Evolutionary conservation across 1,140 invertebrate genomes (phyloP), one percentile per base, ranked within the genome.

Genomic region (Condylostylus longicornis): DNA sequence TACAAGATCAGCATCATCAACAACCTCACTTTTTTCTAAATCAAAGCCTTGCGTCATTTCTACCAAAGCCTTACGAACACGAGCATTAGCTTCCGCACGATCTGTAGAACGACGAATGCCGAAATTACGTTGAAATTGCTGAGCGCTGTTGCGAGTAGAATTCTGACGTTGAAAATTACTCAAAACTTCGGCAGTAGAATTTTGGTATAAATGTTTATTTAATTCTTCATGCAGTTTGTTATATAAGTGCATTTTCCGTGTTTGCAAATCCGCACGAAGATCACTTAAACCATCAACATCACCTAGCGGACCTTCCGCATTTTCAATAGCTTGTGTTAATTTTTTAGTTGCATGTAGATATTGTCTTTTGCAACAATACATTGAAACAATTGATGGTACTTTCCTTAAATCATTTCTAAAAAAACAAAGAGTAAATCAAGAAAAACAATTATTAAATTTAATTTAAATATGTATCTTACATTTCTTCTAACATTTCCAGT

Each of bases 291-390:
- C 88, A 47, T 86, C 82, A 1, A 90, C 82, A 31, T 73, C 76
- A 34, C 77, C 71, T 28, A 93, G 61, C 33, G 69, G 73, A 15
- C 74, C 78, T 50, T 78, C 72, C 12, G 82, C 71, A 19, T 75
- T 72, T 14, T 70, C 62, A 3, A 79, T 55, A 2, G 79, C 75
- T 32, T 71, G 70, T 5, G 82, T 79, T 33, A 93, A 62, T 2
- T 82, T 68, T 49, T 82, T 72, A 30, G 87, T 87, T n/a, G 83
- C 86, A 56, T 82, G 79, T 28, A 91, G 64, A 63, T 87, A 91
- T 38, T 87, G 74, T 44, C 86, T 86, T 44, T 77, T 75, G 1
- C 68, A 52, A 33, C 86, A 63, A 46, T 74, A 72, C 38, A 67
- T 71, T 42, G 75, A 74, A 27, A 89, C 68, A 48, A 79, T 74